phyloP scores from a whole-genome alignment of 2,888 invertebrate genomes.

The Meta bourneti region DNA sequence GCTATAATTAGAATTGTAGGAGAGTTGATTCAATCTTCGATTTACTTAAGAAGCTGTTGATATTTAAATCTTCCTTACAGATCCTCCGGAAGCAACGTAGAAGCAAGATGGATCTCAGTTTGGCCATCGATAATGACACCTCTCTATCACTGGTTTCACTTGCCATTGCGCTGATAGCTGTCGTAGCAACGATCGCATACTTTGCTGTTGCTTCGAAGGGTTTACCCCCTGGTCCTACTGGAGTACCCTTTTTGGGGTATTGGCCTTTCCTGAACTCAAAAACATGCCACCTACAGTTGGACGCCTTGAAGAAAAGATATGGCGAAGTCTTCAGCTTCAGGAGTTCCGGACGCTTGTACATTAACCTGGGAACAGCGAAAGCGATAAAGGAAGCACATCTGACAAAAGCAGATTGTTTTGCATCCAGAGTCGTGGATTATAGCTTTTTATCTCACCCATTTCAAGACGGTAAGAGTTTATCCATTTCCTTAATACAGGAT shows the following conservation, averaged over 20 bases:
- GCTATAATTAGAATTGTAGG: no score
- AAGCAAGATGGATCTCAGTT: neutral
- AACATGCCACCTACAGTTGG: conserved; percentile 59
- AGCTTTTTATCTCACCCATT: neutral
- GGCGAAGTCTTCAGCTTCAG: conserved; percentile 73
- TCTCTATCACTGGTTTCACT: neutral
- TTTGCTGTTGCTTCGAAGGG: neutral
- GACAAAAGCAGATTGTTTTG: conserved; percentile 20
- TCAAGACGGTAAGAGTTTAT: conserved; percentile 9
- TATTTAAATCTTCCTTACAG: no score
- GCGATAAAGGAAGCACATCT: conserved; percentile 15
- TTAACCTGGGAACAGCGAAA: conserved; percentile 21
- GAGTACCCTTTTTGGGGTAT: conserved; percentile 77
- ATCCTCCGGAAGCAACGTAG: no score
- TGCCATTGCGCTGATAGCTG: neutral
- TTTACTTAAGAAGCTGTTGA: no score
- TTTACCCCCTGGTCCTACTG: conserved; percentile 76
- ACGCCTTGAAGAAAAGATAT: conserved; percentile 66
- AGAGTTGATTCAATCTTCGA: no score
- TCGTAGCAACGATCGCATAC: neutral
- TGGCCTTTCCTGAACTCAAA: conserved; percentile 72
- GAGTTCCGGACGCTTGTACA: conserved; percentile 8
- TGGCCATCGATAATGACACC: neutral
- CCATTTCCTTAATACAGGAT: neutral
- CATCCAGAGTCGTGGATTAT: neutral